These are phyloP conservation scores for Polyommatus icarus DNA, from an alignment of 2,888 invertebrate genomes.

Conservation along the genomic window DNA sequence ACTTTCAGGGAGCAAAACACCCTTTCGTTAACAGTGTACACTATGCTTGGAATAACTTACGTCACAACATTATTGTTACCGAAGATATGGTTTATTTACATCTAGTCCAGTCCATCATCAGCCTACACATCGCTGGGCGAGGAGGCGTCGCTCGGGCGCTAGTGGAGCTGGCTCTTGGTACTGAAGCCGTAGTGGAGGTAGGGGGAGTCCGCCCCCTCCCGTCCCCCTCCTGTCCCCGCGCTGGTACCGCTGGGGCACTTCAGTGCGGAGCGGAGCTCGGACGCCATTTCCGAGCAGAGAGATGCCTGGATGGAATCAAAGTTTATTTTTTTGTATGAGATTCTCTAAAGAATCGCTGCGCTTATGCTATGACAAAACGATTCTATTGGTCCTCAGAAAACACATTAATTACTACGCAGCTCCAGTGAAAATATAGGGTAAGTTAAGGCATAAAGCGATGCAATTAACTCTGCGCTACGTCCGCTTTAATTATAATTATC, in stretches of 20 bases:
- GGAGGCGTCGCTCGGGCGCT: constrained; percentile 69
- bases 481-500: too few species aligned
- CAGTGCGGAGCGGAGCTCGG: constrained; percentile 85
- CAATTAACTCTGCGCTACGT: too few species aligned
- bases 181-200: constrained; percentile 84
- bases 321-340: neutral
- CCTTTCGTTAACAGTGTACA: neutral
- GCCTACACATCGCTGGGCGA: constrained; percentile 75
- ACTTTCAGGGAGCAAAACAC: neutral
- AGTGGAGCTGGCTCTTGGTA: constrained; percentile 75
- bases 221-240: constrained; percentile 57
- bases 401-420: too few species aligned
- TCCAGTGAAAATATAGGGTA: too few species aligned
- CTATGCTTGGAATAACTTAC: neutral
- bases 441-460: too few species aligned
- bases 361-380: too few species aligned
- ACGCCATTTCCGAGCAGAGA: constrained; percentile 86
- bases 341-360: neutral
- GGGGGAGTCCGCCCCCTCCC: constrained; percentile 81
- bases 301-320: constrained; percentile 80
- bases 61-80: constrained; percentile 18
- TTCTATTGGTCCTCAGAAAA: too few species aligned
- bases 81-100: constrained; percentile 30
- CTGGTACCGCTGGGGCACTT: constrained; percentile 82
- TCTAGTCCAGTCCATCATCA: constrained; percentile 33